Evolutionary conservation across 2,797 vertebrate species (phyloP).

Genomic region (Sphenodon punctatus): DNA sequence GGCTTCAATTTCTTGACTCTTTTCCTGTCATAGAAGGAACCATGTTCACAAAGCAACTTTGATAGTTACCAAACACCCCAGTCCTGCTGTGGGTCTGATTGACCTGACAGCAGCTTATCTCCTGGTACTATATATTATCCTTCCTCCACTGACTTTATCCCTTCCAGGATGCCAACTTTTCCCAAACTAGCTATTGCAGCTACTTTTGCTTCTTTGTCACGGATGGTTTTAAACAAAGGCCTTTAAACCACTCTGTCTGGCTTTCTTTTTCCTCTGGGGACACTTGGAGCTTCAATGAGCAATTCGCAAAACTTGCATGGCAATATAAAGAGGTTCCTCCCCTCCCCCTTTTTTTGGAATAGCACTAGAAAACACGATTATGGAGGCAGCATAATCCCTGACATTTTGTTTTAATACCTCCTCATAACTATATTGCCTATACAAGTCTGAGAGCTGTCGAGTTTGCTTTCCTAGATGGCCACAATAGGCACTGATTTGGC

Average conservation of each 20-base stretch:
- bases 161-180: background rate
- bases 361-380: background rate
- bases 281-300: rapidly evolving
- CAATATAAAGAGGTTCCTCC: too few relatives aligned
- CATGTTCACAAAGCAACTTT: rapidly evolving
- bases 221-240: background rate
- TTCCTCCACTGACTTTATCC: background rate
- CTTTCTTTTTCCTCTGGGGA: background rate
- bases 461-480: too few relatives aligned
- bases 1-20: background rate
- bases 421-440: background rate
- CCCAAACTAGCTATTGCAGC: background rate
- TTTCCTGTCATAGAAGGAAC: background rate
- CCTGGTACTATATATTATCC: background rate
- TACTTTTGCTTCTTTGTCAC: background rate
- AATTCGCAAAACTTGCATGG: background rate
- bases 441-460: too few relatives aligned
- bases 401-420: background rate
- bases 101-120: background rate
- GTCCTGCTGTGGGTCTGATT: background rate
- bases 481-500: too few relatives aligned
- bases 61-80: background rate
- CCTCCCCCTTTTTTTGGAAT: background rate
- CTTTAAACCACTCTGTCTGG: background rate
- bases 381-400: background rate